A percentile compares a stretch with the other conserved stretches of the same genome.
These are phyloP conservation scores for Thripadectes ignobilis DNA, from an alignment of 2,797 vertebrate species.

Conservation along the genomic window DNA sequence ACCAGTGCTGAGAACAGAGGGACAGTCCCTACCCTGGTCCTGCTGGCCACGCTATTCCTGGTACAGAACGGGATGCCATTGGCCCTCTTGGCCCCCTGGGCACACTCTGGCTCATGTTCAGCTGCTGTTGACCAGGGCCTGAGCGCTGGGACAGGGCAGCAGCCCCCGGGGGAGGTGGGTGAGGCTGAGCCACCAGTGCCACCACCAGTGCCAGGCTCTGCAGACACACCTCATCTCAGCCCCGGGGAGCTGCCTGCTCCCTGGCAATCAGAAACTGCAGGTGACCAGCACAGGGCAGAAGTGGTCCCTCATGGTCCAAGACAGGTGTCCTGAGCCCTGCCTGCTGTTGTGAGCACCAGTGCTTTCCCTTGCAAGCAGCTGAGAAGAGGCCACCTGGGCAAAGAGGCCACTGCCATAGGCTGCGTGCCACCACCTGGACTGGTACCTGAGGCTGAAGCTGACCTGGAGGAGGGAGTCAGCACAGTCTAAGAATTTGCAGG, in stretches of 20 bases:
- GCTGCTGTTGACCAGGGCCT: neutral
- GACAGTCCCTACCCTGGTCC: neutral
- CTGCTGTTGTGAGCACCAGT: rapidly evolving
- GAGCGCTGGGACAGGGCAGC: neutral
- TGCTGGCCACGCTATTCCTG: neutral
- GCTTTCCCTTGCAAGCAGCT: too few relatives aligned
- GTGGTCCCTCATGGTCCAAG: too few relatives aligned
- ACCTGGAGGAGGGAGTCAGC: neutral
- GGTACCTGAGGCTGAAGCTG: neutral
- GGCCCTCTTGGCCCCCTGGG: neutral
- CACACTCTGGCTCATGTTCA: neutral
- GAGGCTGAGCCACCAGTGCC: too few relatives aligned
- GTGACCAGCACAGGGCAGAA: too few relatives aligned
- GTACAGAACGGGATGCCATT: too few relatives aligned
- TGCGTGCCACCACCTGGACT: rapidly evolving
- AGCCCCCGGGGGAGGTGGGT: neutral
- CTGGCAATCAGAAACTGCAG: neutral
- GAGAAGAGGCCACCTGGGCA: neutral
- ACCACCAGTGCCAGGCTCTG: too few relatives aligned
- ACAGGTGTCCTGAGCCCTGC: neutral
- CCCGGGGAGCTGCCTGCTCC: rapidly evolving
- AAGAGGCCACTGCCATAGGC: rapidly evolving
- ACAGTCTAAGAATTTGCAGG: rapidly evolving
- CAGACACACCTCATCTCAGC: rapidly evolving
- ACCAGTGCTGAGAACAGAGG: neutral